These are phyloP conservation scores for Sternarchorhynchus goeldii DNA, from an alignment of 2,797 vertebrate species.

Conservation along the genomic window DNA sequence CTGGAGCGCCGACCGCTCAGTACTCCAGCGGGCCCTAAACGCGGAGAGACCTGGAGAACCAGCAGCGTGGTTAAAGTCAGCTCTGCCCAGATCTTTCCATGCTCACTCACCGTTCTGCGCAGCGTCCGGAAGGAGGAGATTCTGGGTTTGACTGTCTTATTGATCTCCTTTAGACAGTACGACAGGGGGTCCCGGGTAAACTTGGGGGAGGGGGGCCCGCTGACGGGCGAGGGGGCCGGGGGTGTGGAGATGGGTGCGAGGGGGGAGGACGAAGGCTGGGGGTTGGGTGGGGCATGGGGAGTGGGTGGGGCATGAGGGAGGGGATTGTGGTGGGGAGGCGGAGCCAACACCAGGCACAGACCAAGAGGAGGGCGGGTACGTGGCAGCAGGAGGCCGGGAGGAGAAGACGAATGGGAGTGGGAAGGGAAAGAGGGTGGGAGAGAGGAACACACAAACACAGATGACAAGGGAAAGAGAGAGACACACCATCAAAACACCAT, in stretches of 20 bases:
- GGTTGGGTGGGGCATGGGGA: conserved; percentile 69
- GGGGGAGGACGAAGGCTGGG: conserved; percentile 72
- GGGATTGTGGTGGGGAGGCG: conserved; percentile 29
- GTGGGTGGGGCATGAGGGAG: conserved; percentile 69
- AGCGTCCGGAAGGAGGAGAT: conserved; percentile 91
- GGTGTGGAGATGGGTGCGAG: conserved; percentile 76
- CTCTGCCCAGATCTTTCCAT: conserved; percentile 49
- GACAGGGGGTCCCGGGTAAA: conserved; percentile 90
- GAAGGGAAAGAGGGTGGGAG: conserved; percentile 20
- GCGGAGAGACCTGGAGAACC: conserved; percentile 23
- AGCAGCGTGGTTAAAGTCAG: conserved; percentile 36
- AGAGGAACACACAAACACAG: conserved; percentile 55
- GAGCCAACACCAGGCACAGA: conserved; percentile 65
- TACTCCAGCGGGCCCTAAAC: conserved; percentile 17
- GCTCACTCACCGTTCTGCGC: conserved; percentile 88
- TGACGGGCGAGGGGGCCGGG: conserved; percentile 79
- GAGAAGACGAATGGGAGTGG: conserved; percentile 37
- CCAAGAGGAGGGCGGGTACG: conserved; percentile 60
- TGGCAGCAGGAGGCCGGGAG: conserved; percentile 54
- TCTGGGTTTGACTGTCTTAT: conserved; percentile 96
- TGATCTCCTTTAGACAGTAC: conserved; percentile 95
- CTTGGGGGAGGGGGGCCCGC: conserved; percentile 92
- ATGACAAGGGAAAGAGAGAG: conserved; percentile 78
- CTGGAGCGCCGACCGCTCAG: conserved; percentile 24
- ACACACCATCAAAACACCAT: conserved; percentile 79